phyloP scores from a whole-genome alignment of 2,888 invertebrate species.

The Habrosyne pyritoides region DNA sequence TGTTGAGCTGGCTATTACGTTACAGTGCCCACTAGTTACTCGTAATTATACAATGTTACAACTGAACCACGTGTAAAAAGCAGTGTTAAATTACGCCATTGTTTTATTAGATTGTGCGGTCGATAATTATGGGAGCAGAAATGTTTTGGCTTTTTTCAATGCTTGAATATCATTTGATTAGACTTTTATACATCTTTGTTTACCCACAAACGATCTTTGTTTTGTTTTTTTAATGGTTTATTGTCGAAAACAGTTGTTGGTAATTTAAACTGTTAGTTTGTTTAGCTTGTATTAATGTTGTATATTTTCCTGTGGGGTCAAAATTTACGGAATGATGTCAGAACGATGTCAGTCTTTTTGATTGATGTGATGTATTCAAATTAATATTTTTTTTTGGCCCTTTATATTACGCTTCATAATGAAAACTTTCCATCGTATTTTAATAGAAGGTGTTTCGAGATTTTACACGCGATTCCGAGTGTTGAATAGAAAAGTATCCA shows the following conservation, averaged over 20 bases:
- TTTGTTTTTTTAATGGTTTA: neutral
- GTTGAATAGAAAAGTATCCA: no score
- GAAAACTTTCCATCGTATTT: no score
- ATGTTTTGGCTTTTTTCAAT: conserved; percentile 15
- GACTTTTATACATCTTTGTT: conserved; percentile 4
- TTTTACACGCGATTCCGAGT: no score
- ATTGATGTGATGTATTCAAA: conserved; percentile 7
- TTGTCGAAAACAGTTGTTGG: neutral
- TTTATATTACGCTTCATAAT: neutral
- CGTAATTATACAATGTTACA: conserved; percentile 35
- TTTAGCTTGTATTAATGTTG: no score
- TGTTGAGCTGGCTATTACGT: conserved; percentile 32
- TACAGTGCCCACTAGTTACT: conserved; percentile 34
- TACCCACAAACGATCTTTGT: conserved; percentile 3
- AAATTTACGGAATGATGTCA: neutral
- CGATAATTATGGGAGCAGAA: conserved; percentile 22
- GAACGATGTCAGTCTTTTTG: conserved; percentile 2
- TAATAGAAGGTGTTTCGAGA: no score
- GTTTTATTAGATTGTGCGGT: conserved; percentile 25
- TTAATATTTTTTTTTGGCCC: conserved; percentile 1
- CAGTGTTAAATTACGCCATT: conserved; percentile 33
- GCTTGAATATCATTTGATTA: conserved; percentile 4
- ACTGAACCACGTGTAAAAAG: conserved; percentile 31
- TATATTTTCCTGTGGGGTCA: neutral
- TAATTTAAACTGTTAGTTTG: conserved; percentile 1